Conservation (phyloP, 1,140 invertebrate genomes). For the Tetramorium alpestre region DNA sequence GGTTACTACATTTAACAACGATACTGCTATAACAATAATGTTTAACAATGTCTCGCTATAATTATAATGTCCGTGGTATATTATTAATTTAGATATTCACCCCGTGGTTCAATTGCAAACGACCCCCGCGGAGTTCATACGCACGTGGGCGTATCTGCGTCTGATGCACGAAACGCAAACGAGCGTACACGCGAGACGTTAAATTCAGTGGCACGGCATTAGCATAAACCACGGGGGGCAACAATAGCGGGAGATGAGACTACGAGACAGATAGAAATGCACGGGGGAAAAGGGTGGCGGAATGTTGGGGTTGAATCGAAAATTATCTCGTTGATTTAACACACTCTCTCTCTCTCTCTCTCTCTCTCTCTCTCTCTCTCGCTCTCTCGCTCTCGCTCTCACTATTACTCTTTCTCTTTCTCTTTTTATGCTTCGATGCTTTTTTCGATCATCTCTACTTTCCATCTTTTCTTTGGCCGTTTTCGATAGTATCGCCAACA, state of each 20-base stretch:
- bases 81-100: slow-evolving; percentile 53
- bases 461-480: neutral
- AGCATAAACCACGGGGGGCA: slow-evolving; percentile 69
- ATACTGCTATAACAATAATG: slow-evolving; percentile 36
- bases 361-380: slow-evolving; percentile 12
- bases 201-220: slow-evolving; percentile 73
- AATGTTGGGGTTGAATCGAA: slow-evolving; percentile 68
- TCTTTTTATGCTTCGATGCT: neutral
- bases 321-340: slow-evolving; percentile 77
- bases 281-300: slow-evolving; percentile 2
- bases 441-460: neutral
- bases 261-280: slow-evolving; percentile 44
- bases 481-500: neutral
- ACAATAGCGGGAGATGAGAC: slow-evolving; percentile 65
- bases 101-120: slow-evolving; percentile 25
- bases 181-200: slow-evolving; percentile 74
- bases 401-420: neutral
- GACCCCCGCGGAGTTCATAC: slow-evolving; percentile 55
- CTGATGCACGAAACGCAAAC: slow-evolving; percentile 44
- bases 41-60: slow-evolving; percentile 2
- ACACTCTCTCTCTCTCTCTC: slow-evolving; percentile 21
- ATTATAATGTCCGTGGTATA: slow-evolving; percentile 32
- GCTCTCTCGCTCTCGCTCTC: too few species aligned
- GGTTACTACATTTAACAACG: neutral
- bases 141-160: slow-evolving; percentile 38